Percentiles rank a stretch among this genome's conserved stretches.
These are phyloP conservation scores for Coryphaenoides rupestris DNA, from an alignment of 2,113 vertebrate species.

Conservation along the genomic window DNA sequence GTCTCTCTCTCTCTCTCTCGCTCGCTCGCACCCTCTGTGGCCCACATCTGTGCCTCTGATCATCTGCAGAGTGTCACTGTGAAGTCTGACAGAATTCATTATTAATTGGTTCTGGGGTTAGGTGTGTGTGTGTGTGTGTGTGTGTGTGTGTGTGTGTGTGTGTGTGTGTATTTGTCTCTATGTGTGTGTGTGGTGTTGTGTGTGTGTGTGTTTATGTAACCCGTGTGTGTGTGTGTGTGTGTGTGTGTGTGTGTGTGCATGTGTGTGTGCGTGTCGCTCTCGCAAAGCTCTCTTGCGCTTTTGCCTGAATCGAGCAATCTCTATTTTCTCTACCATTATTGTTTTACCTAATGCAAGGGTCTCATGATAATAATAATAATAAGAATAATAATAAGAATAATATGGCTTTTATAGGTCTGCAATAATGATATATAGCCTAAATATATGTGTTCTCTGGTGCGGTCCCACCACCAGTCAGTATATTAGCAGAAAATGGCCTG, in stretches of 20 bases:
- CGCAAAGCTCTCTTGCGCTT: too few relatives aligned
- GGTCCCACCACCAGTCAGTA: too few relatives aligned
- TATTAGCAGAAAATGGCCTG: too few relatives aligned
- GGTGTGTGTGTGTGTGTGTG: background rate
- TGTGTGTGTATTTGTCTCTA: background rate
- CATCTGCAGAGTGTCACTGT: constrained; percentile 24
- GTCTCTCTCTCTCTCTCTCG: background rate
- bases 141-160: constrained; percentile 4
- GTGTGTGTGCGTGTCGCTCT: too few relatives aligned
- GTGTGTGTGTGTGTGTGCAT: background rate
- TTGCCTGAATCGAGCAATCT: too few relatives aligned
- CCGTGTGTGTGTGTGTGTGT: background rate
- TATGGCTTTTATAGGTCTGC: too few relatives aligned
- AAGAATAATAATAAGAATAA: too few relatives aligned
- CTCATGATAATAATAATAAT: too few relatives aligned
- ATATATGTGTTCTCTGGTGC: too few relatives aligned
- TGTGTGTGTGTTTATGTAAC: background rate
- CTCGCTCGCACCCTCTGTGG: background rate
- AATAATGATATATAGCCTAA: too few relatives aligned
- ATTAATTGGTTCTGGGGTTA: constrained; percentile 15
- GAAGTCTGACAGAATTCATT: constrained; percentile 34
- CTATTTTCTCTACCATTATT: too few relatives aligned
- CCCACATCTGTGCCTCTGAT: constrained; percentile 24
- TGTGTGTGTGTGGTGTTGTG: constrained; percentile 8
- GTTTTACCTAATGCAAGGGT: too few relatives aligned